A percentile compares a stretch with the other conserved stretches of the same genome.
These are phyloP conservation scores for Antheraea assamensis DNA, from an alignment of 2,888 invertebrate genomes.

Conservation along the genomic window DNA sequence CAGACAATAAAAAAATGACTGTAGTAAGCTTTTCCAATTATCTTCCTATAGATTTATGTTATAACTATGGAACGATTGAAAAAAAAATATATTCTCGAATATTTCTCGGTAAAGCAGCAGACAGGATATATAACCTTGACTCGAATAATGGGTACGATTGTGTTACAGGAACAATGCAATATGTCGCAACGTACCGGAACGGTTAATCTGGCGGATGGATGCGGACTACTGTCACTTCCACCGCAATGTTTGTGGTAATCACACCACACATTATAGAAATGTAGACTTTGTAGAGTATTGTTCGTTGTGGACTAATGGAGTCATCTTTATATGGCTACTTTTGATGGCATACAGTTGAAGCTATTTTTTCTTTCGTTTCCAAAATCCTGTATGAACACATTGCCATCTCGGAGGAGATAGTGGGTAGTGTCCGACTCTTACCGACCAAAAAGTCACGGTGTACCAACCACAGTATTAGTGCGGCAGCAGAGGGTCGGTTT, in stretches of 20 bases:
- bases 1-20: too few species aligned
- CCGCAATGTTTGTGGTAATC: background rate
- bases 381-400: too few species aligned
- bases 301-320: background rate
- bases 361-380: too few species aligned
- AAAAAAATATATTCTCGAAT: background rate
- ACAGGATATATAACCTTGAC: background rate
- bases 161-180: slow-evolving; percentile 7
- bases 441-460: too few species aligned
- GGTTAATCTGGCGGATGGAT: slow-evolving; percentile 10
- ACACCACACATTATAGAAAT: background rate
- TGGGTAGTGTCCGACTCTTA: too few species aligned
- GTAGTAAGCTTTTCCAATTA: too few species aligned
- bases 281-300: background rate
- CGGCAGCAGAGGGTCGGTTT: too few species aligned
- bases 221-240: slow-evolving; percentile 5
- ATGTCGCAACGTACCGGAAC: slow-evolving; percentile 10
- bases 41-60: too few species aligned
- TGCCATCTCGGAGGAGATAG: too few species aligned
- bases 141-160: slow-evolving; percentile 9
- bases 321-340: background rate
- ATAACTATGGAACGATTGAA: background rate
- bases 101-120: background rate
- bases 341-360: background rate
- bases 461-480: too few species aligned